Base-by-base conservation (phyloP, 2,888 invertebrate genomes). In the Pristionchus fissidentatus region DNA sequence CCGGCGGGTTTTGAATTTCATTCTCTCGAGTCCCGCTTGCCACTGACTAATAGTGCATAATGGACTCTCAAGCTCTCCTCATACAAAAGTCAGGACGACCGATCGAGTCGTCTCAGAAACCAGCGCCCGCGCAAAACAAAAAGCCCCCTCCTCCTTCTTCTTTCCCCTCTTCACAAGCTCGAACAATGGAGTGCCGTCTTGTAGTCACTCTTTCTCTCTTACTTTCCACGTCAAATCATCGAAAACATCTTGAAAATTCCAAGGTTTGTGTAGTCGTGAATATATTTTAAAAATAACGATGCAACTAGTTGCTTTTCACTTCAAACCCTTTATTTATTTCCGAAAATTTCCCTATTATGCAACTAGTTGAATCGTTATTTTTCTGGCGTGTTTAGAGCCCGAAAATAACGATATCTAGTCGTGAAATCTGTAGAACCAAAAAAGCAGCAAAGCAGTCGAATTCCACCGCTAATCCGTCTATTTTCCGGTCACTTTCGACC, bases 161-260 rank as follows among this genome's bases (percentile, higher is more conserved):
- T n/a, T n/a, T n/a, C n/a, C 38, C 22, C 22, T 41, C n/a, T n/a
- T n/a, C n/a, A 4, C 13, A n/a, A 55, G 35, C 66, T 66, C 66
- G 22, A 66, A 66, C 66, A 66, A 66, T 66, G 66, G 66, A 13
- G 19, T 13, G 4, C 66, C n/a, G n/a, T n/a, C n/a, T 5, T 66
- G 38, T 66, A 66, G 38, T 66, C 38, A 66, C 66, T 66, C 66
- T 66, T 41, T 66, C 62, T 32, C 62, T 62, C 66, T 38, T 66
- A 8, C 22, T 38, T 38, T 66, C 66, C 38, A 66, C 38, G 19
- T 22, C 38, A 66, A 66, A n/a, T 38, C 66, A 66, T 35, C 66
- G 41, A 66, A 29, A 66, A 66, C 66, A 66, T 15, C 66, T 66
- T 38, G 7, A n/a, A 66, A 41, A 66, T 66, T 66, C 66, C 26